Percentiles rank a stretch among this genome's conserved stretches.
Conservation (phyloP, 2,797 vertebrate species). For the Aeoliscus strigatus region DNA sequence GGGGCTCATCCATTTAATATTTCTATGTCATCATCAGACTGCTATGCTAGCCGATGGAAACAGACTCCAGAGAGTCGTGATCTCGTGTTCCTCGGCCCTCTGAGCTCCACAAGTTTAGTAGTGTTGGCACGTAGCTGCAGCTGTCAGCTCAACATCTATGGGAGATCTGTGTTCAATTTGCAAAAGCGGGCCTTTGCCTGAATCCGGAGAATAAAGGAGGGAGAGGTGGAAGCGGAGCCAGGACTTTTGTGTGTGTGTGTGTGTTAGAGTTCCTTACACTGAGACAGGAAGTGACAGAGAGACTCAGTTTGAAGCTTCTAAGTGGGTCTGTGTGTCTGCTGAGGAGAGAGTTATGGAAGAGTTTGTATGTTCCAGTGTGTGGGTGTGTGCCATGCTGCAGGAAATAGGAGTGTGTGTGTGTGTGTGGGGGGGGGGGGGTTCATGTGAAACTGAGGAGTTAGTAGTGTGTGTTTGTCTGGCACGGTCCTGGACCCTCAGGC, state of each 20-base stretch:
- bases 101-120: constrained; percentile 66
- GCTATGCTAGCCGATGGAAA: constrained; percentile 51
- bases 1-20: constrained; percentile 35
- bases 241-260: constrained; percentile 48
- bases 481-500: constrained; percentile 29
- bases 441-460: constrained; percentile 50
- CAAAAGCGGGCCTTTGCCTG: constrained; percentile 59
- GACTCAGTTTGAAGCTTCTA: constrained; percentile 14
- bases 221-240: constrained; percentile 37
- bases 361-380: constrained; percentile 29
- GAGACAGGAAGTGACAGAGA: constrained; percentile 14
- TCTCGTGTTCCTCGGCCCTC: constrained; percentile 62
- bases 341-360: constrained; percentile 40
- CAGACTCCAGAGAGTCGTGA: constrained; percentile 60
- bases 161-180: constrained; percentile 76
- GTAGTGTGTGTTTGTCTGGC: constrained; percentile 45
- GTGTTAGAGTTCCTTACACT: constrained; percentile 27
- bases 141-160: constrained; percentile 70
- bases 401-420: too few relatives aligned
- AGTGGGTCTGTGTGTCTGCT: too few relatives aligned
- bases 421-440: too few relatives aligned
- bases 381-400: constrained; percentile 20
- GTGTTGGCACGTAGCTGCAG: constrained; percentile 69
- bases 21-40: too few relatives aligned
- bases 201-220: constrained; percentile 45